phyloP scores from a whole-genome alignment of 1,140 invertebrate genomes.

The Brachionus manjavacas region DNA sequence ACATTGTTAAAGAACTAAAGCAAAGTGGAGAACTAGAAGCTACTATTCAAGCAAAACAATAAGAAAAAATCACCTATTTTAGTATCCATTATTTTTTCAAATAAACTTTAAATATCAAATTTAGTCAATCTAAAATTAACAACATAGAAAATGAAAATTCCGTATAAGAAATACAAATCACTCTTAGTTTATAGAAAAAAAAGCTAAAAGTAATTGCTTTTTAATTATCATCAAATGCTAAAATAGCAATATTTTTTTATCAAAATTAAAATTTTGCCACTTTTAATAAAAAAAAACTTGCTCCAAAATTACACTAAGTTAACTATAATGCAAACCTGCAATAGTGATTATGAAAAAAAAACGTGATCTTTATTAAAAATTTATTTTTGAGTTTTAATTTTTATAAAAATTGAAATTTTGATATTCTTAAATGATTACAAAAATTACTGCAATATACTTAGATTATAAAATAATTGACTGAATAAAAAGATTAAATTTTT shows the following conservation, averaged over 20 bases:
- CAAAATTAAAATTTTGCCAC: no score
- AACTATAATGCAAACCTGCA: no score
- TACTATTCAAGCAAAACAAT: constrained; percentile 15
- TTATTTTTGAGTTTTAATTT: neutral
- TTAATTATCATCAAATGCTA: no score
- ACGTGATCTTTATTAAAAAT: neutral
- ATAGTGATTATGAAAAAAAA: neutral
- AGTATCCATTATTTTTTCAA: neutral
- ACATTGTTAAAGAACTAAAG: constrained; percentile 93
- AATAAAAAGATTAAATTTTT: neutral
- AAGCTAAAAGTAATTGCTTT: no score
- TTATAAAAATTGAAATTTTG: neutral
- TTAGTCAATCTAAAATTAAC: neutral
- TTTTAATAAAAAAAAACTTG: neutral
- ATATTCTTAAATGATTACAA: neutral
- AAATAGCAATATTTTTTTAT: no score
- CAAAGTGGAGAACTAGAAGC: constrained; percentile 80
- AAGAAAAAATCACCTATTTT: neutral
- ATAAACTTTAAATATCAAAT: neutral
- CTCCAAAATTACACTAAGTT: no score
- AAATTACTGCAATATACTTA: neutral
- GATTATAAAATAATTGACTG: neutral
- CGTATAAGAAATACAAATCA: no score
- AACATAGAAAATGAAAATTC: no score
- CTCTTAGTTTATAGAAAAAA: no score